phyloP scores from a whole-genome alignment of 1,140 invertebrate genomes.

The Eufriesea mexicana region DNA sequence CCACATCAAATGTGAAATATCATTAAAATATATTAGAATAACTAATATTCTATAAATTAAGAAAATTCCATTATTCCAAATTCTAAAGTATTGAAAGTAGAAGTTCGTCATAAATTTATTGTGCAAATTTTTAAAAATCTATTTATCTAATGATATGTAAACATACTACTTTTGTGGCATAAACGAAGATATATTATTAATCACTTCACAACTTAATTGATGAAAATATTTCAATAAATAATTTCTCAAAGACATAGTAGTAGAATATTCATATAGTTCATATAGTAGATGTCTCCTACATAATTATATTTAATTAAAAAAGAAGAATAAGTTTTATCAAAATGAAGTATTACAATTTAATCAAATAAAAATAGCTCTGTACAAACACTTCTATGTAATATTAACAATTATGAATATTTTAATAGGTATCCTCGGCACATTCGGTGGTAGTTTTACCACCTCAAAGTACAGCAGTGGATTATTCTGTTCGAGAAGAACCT shows the following conservation, averaged over 20 bases:
- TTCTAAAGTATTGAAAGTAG: too few relatives aligned
- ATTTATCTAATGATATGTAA: neutral
- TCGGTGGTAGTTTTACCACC: conserved; percentile 82
- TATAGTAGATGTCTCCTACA: too few relatives aligned
- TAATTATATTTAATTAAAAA: too few relatives aligned
- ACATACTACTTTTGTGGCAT: neutral
- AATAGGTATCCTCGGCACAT: conserved; percentile 69
- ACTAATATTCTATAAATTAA: too few relatives aligned
- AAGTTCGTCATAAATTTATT: too few relatives aligned
- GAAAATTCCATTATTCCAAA: too few relatives aligned
- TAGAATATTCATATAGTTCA: neutral
- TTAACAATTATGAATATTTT: conserved; percentile 26
- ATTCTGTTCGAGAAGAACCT: conserved; percentile 82
- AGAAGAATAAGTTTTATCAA: neutral
- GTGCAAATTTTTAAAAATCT: too few relatives aligned
- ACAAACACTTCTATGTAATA: neutral
- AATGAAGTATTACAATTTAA: neutral
- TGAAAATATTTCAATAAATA: neutral
- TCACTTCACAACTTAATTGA: neutral
- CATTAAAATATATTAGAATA: too few relatives aligned
- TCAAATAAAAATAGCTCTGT: neutral
- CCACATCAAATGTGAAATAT: neutral
- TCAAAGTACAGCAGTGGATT: conserved; percentile 85
- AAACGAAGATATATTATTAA: neutral
- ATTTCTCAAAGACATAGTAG: neutral